Base-by-base conservation (phyloP, 2,113 vertebrate species). In the Callaeas wilsoni region DNA sequence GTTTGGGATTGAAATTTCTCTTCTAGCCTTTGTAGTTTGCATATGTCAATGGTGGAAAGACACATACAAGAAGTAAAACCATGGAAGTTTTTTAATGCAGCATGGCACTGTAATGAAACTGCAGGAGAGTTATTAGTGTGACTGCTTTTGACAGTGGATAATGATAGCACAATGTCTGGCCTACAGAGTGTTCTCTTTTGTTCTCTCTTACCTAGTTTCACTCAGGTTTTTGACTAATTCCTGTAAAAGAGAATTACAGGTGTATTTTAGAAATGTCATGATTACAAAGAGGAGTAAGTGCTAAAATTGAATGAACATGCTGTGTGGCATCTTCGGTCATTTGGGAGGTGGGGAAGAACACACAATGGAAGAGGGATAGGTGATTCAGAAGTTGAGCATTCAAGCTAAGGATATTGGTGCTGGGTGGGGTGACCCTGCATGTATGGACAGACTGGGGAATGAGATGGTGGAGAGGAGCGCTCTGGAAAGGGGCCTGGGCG, bases 311-410 rank as follows among this genome's bases (percentile, higher is more conserved):
- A n/a, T 57, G 62, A 19, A 15, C 0, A 0, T 69, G 37, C 26
- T 62, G 0, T 30, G 33, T 53, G 26, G 17, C 8, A 2, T 32
- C 35, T 50, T 85, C 0, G 0, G 0, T 46, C 26, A 2, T 39
- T 39, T 37, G 18, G 13, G n/a, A 10, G 3, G 1, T 42, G 10
- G 6, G 12, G 6, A 30, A 30, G n/a, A 44, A 1, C 13, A 55
- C 56, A 16, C 29, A 6, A 1, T 12, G 35, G 26, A 60, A 20
- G 55, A 52, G 26, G 46, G 41, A 8, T 5, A 33, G 16, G 15
- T 71, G 47, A 7, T 50, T 84, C 4, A 2, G 33, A 30, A 64
- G 27, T 4, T 67, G 37, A 70, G 37, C 23, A 1, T 47, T 84
- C 9, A 33, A 4, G 16, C 13, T 19, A 2, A 10, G 10, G 16